Conservation (phyloP, 2,797 vertebrate genomes). For the Megalops cyprinoides region DNA sequence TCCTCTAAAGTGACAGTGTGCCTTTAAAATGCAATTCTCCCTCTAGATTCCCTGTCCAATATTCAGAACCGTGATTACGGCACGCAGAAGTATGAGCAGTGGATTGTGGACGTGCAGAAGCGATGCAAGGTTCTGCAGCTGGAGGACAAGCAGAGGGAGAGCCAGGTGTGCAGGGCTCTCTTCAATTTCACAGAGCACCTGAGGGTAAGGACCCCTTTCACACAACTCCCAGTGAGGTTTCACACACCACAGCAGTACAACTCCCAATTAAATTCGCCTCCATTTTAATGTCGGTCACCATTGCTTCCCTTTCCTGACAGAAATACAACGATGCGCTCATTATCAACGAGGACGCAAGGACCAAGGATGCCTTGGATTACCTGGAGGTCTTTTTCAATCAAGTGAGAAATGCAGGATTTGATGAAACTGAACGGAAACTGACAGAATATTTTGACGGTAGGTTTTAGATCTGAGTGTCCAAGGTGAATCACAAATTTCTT, state of each 20-base stretch:
- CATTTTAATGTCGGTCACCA: not conserved
- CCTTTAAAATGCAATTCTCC: slow-evolving; percentile 35
- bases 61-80: slow-evolving; percentile 62
- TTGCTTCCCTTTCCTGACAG: slow-evolving; percentile 52
- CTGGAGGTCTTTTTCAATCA: slow-evolving; percentile 71
- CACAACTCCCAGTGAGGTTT: not conserved
- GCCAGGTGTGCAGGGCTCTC: slow-evolving; percentile 69
- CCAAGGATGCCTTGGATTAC: slow-evolving; percentile 72
- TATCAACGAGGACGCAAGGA: slow-evolving; percentile 73
- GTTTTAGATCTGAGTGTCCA: not conserved
- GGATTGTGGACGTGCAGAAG: slow-evolving; percentile 74
- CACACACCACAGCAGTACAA: not conserved
- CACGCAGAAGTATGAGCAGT: slow-evolving; percentile 77
- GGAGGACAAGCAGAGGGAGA: slow-evolving; percentile 67
- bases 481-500: not conserved
- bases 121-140: slow-evolving; percentile 63
- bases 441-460: slow-evolving; percentile 70
- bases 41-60: slow-evolving; percentile 59
- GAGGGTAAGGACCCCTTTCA: slow-evolving; percentile 53
- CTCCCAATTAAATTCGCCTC: not conserved
- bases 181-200: slow-evolving; percentile 76
- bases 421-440: slow-evolving; percentile 66
- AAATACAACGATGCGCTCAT: slow-evolving; percentile 78
- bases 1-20: slow-evolving; percentile 61
- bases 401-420: slow-evolving; percentile 63